Conservation (phyloP, 2,113 vertebrate species). For the Epinephelus fuscoguttatus region DNA sequence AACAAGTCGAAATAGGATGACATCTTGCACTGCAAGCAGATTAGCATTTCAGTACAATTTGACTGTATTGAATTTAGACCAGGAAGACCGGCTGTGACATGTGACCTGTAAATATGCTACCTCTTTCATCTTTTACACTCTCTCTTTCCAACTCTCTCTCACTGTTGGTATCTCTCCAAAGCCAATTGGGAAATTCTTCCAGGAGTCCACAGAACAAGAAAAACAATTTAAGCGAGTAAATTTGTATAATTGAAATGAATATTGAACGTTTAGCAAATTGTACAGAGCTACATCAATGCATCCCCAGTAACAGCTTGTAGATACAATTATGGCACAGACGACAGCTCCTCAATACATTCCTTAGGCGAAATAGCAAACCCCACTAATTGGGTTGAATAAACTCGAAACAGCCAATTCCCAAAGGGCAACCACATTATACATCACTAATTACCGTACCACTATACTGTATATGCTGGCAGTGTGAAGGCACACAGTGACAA, state of each 20-base stretch:
- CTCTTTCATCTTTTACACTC: background rate
- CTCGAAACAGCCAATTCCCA: slow-evolving; percentile 46
- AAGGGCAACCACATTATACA: slow-evolving; percentile 44
- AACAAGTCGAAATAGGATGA: slow-evolving; percentile 22
- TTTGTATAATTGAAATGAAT: slow-evolving; percentile 46
- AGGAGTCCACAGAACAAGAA: background rate
- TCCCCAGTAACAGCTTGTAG: slow-evolving; percentile 45
- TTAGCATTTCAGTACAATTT: slow-evolving; percentile 44
- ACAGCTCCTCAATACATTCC: slow-evolving; percentile 60
- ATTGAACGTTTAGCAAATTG: slow-evolving; percentile 44
- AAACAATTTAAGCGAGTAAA: slow-evolving; percentile 20
- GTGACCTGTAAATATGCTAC: slow-evolving; percentile 14
- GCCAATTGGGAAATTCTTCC: background rate
- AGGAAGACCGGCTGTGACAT: background rate
- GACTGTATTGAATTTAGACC: slow-evolving; percentile 12
- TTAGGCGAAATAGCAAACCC: slow-evolving; percentile 40
- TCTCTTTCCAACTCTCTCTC: background rate
- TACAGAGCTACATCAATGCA: slow-evolving; percentile 41
- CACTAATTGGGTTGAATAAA: slow-evolving; percentile 63
- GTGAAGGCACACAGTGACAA: slow-evolving; percentile 5
- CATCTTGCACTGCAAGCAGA: slow-evolving; percentile 39
- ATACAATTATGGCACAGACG: slow-evolving; percentile 51
- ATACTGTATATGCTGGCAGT: slow-evolving; percentile 19
- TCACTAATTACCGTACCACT: slow-evolving; percentile 49
- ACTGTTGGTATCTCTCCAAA: background rate